Conservation (phyloP, 2,888 invertebrate genomes). For the Myathropa florea region DNA sequence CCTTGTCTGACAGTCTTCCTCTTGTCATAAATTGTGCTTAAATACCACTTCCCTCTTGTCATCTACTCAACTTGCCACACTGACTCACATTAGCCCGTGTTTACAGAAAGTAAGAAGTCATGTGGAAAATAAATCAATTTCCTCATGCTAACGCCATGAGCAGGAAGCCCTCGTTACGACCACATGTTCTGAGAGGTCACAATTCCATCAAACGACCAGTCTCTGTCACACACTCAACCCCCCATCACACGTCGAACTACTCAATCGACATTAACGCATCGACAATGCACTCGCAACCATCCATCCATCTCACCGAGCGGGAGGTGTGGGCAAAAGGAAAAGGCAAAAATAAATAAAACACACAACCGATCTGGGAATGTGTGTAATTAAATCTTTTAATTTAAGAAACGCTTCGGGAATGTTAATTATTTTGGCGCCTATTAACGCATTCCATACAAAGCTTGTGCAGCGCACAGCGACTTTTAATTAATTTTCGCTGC, state of each 20-base stretch:
- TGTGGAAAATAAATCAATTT: neutral
- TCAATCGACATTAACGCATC: neutral
- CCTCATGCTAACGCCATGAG: neutral
- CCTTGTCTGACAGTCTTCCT: no score
- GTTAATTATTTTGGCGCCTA: slow-evolving; percentile 60
- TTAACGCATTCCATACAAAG: slow-evolving; percentile 49
- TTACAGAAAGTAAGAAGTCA: no score
- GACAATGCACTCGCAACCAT: neutral
- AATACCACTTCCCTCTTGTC: no score
- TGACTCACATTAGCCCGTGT: no score
- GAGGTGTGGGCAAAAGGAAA: neutral
- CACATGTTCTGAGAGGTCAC: neutral
- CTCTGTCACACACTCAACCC: neutral
- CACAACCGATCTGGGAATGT: slow-evolving; percentile 8
- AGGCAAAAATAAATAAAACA: neutral
- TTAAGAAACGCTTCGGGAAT: slow-evolving; percentile 41
- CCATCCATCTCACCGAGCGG: neutral
- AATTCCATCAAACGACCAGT: neutral
- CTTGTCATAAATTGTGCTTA: no score
- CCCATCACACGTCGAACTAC: neutral
- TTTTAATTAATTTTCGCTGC: slow-evolving; percentile 42
- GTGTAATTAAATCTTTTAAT: slow-evolving; percentile 61
- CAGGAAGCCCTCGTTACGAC: neutral
- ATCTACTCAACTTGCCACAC: no score
- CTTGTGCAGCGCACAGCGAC: slow-evolving; percentile 33